Conservation (phyloP, 2,888 invertebrate genomes). For the Yponomeuta malinellus region DNA sequence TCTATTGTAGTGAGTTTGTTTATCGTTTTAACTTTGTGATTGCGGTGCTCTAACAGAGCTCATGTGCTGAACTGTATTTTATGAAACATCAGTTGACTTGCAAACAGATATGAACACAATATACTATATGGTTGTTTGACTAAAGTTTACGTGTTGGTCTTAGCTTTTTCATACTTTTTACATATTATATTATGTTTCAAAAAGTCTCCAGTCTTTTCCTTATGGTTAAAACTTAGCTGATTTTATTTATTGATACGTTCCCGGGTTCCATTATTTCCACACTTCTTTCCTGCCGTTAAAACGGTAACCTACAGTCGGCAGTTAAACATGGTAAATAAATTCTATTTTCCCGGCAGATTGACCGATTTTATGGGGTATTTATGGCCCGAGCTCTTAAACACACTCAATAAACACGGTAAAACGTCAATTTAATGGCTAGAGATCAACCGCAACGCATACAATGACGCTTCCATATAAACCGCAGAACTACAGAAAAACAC, state of each 20-base stretch:
- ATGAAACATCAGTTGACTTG: no score
- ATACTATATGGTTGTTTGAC: no score
- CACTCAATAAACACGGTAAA: conserved; percentile 5
- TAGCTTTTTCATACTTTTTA: no score
- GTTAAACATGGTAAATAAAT: not conserved
- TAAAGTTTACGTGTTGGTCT: no score
- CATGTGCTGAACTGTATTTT: no score
- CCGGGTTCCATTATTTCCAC: not conserved
- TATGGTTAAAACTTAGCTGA: not conserved
- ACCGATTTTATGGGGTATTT: conserved; percentile 3
- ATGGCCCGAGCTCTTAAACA: not conserved
- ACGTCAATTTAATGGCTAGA: not conserved
- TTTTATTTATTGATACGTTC: not conserved
- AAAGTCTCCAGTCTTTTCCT: no score
- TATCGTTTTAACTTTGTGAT: no score
- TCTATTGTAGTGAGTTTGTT: no score
- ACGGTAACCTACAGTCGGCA: not conserved
- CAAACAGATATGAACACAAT: no score
- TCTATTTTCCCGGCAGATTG: conserved; percentile 1
- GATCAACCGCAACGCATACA: not conserved
- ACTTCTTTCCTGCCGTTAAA: conserved; percentile 1
- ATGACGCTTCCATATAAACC: not conserved
- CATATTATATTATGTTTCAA: no score
- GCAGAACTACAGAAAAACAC: no score
- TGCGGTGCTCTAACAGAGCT: no score